Conservation (phyloP, 2,888 invertebrate genomes). For the Dryobota labecula region DNA sequence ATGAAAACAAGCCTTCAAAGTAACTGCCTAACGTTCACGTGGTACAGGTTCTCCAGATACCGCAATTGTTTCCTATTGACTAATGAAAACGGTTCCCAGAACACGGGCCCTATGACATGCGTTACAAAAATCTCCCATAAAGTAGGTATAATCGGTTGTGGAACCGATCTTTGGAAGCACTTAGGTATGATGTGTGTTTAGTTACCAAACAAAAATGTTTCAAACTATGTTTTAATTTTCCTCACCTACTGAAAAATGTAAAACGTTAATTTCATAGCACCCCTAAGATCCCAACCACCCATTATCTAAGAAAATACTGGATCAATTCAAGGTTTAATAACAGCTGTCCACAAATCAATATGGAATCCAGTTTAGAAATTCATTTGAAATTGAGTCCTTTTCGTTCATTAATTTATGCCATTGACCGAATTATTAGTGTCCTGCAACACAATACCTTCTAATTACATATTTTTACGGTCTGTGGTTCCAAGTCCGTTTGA, state of each 20-base stretch:
- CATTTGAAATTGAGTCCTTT: neutral
- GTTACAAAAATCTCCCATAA: no score
- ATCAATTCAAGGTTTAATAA: slow-evolving; percentile 8
- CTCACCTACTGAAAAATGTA: neutral
- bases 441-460: neutral
- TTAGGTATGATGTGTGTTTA: neutral
- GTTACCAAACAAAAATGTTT: neutral
- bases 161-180: no score
- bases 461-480: neutral
- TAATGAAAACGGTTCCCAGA: no score
- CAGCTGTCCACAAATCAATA: neutral
- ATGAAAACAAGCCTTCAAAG: no score
- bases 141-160: no score
- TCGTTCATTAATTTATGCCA: neutral
- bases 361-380: neutral
- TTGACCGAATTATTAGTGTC: neutral
- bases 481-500: neutral
- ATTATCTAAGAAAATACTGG: neutral
- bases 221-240: neutral
- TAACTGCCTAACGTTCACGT: no score
- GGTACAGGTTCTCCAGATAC: no score
- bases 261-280: slow-evolving; percentile 6
- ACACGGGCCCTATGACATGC: no score
- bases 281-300: no score
- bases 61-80: no score